Evolutionary conservation across 2,888 invertebrate species (phyloP).

Genomic region (Trichogramma dendrolimi): DNA sequence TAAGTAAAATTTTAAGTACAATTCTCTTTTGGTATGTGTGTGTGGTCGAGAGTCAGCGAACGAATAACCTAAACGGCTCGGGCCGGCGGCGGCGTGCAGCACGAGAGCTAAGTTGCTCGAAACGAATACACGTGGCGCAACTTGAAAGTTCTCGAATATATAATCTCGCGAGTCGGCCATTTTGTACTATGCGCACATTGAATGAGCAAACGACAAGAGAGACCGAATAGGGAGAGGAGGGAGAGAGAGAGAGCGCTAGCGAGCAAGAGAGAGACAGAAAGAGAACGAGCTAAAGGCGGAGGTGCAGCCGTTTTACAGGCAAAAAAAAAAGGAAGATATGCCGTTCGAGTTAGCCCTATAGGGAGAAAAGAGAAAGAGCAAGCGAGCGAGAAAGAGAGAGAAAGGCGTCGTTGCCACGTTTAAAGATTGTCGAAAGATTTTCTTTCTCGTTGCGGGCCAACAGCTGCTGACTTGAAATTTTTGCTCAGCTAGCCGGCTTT

Average conservation of each 20-base stretch:
- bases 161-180: conserved; percentile 14
- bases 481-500: too few relatives aligned
- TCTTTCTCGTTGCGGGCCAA: too few relatives aligned
- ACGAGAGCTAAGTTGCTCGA: background rate
- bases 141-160: conserved; percentile 28
- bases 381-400: too few relatives aligned
- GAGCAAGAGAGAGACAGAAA: conserved; percentile 11
- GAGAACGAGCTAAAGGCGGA: background rate
- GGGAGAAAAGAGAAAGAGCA: background rate
- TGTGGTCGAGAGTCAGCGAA: background rate
- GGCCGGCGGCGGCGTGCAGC: background rate
- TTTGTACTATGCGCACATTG: conserved; percentile 23
- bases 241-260: conserved; percentile 15
- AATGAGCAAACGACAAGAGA: background rate
- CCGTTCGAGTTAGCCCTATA: background rate
- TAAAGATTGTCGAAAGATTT: too few relatives aligned
- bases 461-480: too few relatives aligned
- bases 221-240: background rate
- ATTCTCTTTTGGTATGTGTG: background rate
- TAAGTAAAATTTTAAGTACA: background rate
- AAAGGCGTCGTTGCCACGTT: too few relatives aligned
- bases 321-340: too few relatives aligned
- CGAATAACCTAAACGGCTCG: background rate
- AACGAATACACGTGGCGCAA: conserved; percentile 28
- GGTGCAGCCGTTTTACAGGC: too few relatives aligned